Base-by-base conservation (phyloP, 2,888 invertebrate genomes). In the Pristionchus maxplancki region DNA sequence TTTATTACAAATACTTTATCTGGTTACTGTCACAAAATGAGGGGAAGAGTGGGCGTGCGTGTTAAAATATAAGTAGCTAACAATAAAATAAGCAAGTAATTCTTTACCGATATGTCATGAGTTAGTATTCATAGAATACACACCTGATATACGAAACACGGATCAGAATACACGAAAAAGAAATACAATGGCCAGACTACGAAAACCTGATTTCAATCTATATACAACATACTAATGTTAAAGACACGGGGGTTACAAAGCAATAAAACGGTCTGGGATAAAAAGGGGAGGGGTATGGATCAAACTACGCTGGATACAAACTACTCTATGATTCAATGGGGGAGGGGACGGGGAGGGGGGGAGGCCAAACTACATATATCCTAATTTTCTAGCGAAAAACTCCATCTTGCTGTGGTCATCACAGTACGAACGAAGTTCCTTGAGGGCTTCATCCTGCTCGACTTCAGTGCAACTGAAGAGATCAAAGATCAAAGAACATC, bases 381-480 rank as follows among this genome's bases (percentile, higher is more conserved):
- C 84, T 40, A 84, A n/a, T 44, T n/a, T 62, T 31, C 48, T 64
- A 24, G 86, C 86, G 48, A 86, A 86, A 24, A 6, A 24, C 50
- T 48, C 86, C 86, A 86, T 17, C 31, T 86, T 86, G 17, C 48
- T 2, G 8, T 44, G 48, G 28, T 86, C 67, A 31, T 67, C 48
- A 67, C 86, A 86, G 44, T 86, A 86, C 37, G 64, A 62, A 11
- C 86, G 86, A 28, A 86, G 67, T 13, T 86, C 67, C 9, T 24
- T 17, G 24, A 86, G 67, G 20, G 86, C 86, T 13, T 64, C 86
- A 13, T 86, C 86, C 24, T 86, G 86, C 20, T 86, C 86, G 20
- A 67, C 48, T 48, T 86, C 86, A 11, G 86, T 86, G 53, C 86
- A 86, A 48, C 86, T 86, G 48, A 86, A 84, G 58, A 67, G 64